Conservation (phyloP, 2,888 invertebrate species). For the Polyommatus iphigenia region DNA sequence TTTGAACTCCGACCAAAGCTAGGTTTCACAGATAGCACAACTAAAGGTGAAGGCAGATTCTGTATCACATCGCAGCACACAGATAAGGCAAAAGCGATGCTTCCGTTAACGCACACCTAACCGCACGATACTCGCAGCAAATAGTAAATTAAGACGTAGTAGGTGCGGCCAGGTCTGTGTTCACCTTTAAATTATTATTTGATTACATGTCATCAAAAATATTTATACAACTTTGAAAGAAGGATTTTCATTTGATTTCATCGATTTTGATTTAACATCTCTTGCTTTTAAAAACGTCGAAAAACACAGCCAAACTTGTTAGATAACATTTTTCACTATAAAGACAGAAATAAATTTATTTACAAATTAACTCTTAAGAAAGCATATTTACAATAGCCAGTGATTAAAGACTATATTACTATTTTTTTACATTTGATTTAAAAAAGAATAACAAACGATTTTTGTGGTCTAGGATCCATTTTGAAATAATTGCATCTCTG, state of each 20-base stretch:
- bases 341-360: neutral
- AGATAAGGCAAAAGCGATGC: too few relatives aligned
- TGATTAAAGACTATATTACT: neutral
- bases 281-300: neutral
- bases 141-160: too few relatives aligned
- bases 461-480: neutral
- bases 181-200: too few relatives aligned
- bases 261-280: too few relatives aligned
- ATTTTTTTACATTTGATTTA: neutral
- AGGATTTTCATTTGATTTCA: neutral
- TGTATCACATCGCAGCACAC: too few relatives aligned
- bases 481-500: neutral
- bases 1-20: too few relatives aligned
- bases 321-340: neutral
- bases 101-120: too few relatives aligned
- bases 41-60: too few relatives aligned
- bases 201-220: neutral
- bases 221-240: neutral
- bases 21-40: too few relatives aligned
- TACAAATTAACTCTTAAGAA: neutral
- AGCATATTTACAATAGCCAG: conserved; percentile 16
- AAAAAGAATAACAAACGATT: neutral
- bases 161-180: too few relatives aligned
- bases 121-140: too few relatives aligned
- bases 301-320: neutral